A percentile compares a stretch with the other conserved stretches of the same genome.
Conservation (phyloP, 2,888 invertebrate species). For the Leptopilina myrica region DNA sequence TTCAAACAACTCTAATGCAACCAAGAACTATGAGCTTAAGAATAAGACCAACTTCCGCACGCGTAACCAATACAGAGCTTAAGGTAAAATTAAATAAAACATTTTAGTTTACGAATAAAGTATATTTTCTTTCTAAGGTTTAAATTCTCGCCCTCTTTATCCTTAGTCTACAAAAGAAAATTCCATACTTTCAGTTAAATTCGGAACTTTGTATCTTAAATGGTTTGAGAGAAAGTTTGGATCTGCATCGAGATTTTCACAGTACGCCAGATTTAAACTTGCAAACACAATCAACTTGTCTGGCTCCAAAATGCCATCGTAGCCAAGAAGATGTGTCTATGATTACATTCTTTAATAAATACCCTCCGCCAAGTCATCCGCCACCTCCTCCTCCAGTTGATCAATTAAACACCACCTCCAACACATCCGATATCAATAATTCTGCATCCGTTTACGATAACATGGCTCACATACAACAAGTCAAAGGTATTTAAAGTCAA, state of each 20-base stretch:
- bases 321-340: constrained; percentile 85
- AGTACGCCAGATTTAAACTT: constrained; percentile 89
- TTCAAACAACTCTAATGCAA: no score
- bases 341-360: constrained; percentile 76
- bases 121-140: no score
- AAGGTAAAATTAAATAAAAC: no score
- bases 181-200: no score
- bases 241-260: constrained; percentile 88
- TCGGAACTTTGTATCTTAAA: no score
- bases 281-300: constrained; percentile 68
- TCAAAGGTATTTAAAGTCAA: constrained; percentile 70
- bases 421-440: constrained; percentile 70
- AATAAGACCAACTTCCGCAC: no score
- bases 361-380: constrained; percentile 89
- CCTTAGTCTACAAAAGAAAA: no score
- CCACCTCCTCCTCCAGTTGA: constrained; percentile 89
- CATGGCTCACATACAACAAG: constrained; percentile 76
- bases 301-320: constrained; percentile 79
- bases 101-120: no score
- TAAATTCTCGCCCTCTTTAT: no score
- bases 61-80: no score
- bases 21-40: no score
- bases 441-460: constrained; percentile 75
- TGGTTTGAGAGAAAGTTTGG: no score
- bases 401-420: constrained; percentile 81